phyloP scores from a whole-genome alignment of 2,888 invertebrate genomes.

The Platypus cylindrus region DNA sequence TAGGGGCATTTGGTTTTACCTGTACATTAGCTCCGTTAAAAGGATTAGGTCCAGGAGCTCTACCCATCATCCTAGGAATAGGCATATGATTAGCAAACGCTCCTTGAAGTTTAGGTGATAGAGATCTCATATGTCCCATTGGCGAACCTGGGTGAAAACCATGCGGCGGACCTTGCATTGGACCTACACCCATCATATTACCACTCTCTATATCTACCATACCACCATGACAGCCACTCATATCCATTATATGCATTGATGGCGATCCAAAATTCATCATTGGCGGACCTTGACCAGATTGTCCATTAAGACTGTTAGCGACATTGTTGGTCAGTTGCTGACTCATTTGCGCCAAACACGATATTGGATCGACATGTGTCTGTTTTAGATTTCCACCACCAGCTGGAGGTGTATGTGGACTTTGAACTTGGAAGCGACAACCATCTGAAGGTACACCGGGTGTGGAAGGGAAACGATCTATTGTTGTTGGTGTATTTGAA shows the following conservation, averaged over 20 bases:
- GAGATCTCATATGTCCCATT: constrained; percentile 36
- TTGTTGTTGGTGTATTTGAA: constrained; percentile 41
- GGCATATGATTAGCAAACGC: constrained; percentile 39
- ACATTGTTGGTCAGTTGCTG: constrained; percentile 77
- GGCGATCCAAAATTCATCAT: constrained; percentile 46
- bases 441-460: constrained; percentile 31
- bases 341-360: constrained; percentile 89
- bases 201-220: constrained; percentile 31
- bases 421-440: constrained; percentile 39
- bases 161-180: constrained; percentile 34
- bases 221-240: constrained; percentile 33
- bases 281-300: constrained; percentile 34
- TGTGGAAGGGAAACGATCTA: constrained; percentile 36
- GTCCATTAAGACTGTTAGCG: constrained; percentile 45
- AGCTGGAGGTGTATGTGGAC: constrained; percentile 36
- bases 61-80: constrained; percentile 49
- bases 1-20: constrained; percentile 92
- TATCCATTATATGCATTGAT: constrained; percentile 37
- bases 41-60: constrained; percentile 47
- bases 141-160: constrained; percentile 34
- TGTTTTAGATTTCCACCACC: constrained; percentile 45
- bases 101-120: constrained; percentile 55
- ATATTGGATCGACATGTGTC: constrained; percentile 82
- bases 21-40: constrained; percentile 75
- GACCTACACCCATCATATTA: constrained; percentile 31